Evolutionary conservation across 1,140 invertebrate species (phyloP), one percentile per base, ranked within the genome.

Genomic region (Drosophila pallidifrons): DNA sequence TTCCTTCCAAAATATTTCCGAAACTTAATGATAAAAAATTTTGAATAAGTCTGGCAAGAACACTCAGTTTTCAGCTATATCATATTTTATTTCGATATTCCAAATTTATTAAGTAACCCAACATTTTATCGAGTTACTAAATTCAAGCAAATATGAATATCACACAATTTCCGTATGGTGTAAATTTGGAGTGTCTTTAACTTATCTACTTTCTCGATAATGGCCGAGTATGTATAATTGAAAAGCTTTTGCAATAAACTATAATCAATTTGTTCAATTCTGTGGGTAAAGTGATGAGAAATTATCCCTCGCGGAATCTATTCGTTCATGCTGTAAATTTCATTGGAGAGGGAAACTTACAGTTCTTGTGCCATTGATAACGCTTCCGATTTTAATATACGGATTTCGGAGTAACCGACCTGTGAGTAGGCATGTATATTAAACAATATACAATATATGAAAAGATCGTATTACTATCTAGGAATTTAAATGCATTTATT

Each of bases 401-500:
- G 77, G 52, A 0, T 5, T n/a, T 1, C 0, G 4, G 3, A 0
- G 0, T 5, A 6, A 54, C 0, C 13, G 4, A 0, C 1, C 2
- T 3, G 76, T 77, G 11, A 78, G 76, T 64, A 30, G 5, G 8
- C 0, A 15, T 15, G 15, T 15, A 15, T 3, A 28, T 11, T 8
- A n/a, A 11, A 20, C 20, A 55, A 55, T 35, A 55, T 15, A 38
- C 16, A 57, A 16, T 30, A 54, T 32, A 1, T 25, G 3, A 25
- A 4, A 51, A 10, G 35, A 49, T 16, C 30, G 3, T 20, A 1
- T 5, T 15, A 2, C 38, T 64, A 10, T 8, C 8, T 65, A 95
- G 93, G 93, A 94, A 35, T 93, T 92, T 64, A 92, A 94, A 93
- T 97, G 96, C 89, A 95, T 95, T 59, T 98, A 95, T 86, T 94